Percentiles rank a stretch among this genome's conserved stretches.
Conservation (phyloP, 1,140 invertebrate species). For the Chymomyza costata region DNA sequence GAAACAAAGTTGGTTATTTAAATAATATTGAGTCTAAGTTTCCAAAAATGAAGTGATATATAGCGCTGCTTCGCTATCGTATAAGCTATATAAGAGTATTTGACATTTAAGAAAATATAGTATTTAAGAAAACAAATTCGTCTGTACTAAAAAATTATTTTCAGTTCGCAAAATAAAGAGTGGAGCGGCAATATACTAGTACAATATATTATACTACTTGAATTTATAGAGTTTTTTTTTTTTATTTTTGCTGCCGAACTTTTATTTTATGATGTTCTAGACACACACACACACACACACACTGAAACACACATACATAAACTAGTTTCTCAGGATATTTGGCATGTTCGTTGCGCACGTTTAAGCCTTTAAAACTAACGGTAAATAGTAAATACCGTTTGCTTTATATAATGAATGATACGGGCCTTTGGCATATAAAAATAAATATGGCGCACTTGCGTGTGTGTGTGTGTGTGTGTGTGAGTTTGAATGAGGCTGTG, state of each 20-base stretch:
- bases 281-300: conserved; percentile 4
- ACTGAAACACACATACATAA: neutral
- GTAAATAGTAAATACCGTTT: conserved; percentile 53
- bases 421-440: conserved; percentile 34
- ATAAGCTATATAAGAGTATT: too few relatives aligned
- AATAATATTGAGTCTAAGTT: too few relatives aligned
- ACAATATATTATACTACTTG: too few relatives aligned
- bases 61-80: too few relatives aligned
- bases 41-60: too few relatives aligned
- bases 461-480: conserved; percentile 5
- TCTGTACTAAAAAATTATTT: too few relatives aligned
- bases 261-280: conserved; percentile 34
- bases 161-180: too few relatives aligned
- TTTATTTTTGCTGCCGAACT: conserved; percentile 26
- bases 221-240: too few relatives aligned
- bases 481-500: neutral
- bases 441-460: conserved; percentile 29
- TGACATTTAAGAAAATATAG: too few relatives aligned
- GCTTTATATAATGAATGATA: conserved; percentile 45
- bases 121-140: too few relatives aligned
- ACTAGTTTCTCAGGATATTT: neutral
- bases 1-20: too few relatives aligned
- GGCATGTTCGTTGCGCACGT: conserved; percentile 35
- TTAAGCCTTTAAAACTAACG: conserved; percentile 62
- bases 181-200: too few relatives aligned